A percentile compares a stretch with the other conserved stretches of the same genome.
These are phyloP conservation scores for Halichoeres trimaculatus DNA, from an alignment of 2,113 vertebrate species.

Conservation along the genomic window DNA sequence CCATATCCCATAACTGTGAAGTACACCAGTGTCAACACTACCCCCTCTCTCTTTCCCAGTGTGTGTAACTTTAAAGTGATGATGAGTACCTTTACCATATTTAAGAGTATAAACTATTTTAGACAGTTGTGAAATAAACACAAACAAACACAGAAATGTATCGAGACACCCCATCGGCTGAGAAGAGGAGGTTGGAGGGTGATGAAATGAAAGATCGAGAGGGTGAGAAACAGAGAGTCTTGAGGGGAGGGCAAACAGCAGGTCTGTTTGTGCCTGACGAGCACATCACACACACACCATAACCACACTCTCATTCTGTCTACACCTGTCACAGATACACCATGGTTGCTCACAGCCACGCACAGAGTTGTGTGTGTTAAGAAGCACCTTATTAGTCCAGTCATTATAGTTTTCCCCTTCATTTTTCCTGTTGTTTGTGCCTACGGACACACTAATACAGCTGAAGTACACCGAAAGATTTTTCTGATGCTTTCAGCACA, in stretches of 20 bases:
- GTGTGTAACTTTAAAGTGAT: constrained; percentile 25
- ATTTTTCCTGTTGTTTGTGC: too few species aligned
- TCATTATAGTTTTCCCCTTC: constrained; percentile 28
- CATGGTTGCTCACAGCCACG: constrained; percentile 11
- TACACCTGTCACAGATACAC: constrained; percentile 52
- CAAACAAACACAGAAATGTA: constrained; percentile 54
- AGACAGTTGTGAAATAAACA: constrained; percentile 75
- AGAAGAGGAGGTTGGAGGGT: constrained; percentile 10
- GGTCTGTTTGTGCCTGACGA: constrained; percentile 48
- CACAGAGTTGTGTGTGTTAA: constrained; percentile 29
- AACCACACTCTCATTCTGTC: constrained; percentile 26
- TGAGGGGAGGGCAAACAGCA: constrained; percentile 61
- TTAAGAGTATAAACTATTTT: constrained; percentile 54
- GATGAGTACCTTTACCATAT: constrained; percentile 35
- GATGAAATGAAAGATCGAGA: constrained; percentile 39
- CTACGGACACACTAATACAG: too few species aligned
- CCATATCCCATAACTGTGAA: constrained; percentile 28
- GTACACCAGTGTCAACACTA: constrained; percentile 48
- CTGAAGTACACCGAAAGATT: too few species aligned
- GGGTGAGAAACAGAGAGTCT: constrained; percentile 40
- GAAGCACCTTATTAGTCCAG: constrained; percentile 16
- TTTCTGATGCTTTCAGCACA: too few species aligned
- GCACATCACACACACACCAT: constrained; percentile 52
- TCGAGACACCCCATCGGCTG: constrained; percentile 36
- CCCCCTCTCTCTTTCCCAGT: constrained; percentile 7